These are phyloP conservation scores for Tipula unca DNA, from an alignment of 2,888 invertebrate species.

Conservation along the genomic window DNA sequence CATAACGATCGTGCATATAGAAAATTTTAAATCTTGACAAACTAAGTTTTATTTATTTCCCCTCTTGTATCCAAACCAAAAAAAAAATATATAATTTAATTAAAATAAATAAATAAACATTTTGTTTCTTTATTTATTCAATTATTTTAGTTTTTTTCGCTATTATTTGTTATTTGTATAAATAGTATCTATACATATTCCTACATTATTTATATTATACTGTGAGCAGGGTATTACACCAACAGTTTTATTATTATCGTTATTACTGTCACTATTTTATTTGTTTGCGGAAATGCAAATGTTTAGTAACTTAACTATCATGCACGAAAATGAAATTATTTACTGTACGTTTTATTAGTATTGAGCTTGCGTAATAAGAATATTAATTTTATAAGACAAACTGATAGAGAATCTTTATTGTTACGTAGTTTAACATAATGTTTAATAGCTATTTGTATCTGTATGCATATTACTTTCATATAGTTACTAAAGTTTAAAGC, in stretches of 20 bases:
- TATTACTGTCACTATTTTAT: not conserved
- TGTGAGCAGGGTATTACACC: not conserved
- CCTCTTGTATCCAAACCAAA: not conserved
- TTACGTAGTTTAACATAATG: too few species aligned
- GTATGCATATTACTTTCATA: too few species aligned
- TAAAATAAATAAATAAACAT: not conserved
- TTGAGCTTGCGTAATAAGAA: not conserved
- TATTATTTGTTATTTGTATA: not conserved
- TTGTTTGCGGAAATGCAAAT: constrained; percentile 8
- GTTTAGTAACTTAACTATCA: not conserved
- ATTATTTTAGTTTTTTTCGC: not conserved
- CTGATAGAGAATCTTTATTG: not conserved
- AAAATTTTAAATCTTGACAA: not conserved
- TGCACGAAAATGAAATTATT: not conserved
- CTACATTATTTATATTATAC: not conserved
- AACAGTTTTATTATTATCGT: not conserved
- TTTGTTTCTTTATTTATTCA: not conserved
- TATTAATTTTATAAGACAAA: not conserved
- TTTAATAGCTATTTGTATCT: not conserved
- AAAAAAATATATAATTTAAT: not conserved
- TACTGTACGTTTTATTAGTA: not conserved
- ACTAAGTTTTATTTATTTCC: not conserved
- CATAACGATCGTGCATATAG: not conserved
- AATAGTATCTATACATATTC: not conserved
- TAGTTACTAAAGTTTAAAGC: too few species aligned